Conservation (phyloP, 1,140 invertebrate species). For the Charaxes varanes region DNA sequence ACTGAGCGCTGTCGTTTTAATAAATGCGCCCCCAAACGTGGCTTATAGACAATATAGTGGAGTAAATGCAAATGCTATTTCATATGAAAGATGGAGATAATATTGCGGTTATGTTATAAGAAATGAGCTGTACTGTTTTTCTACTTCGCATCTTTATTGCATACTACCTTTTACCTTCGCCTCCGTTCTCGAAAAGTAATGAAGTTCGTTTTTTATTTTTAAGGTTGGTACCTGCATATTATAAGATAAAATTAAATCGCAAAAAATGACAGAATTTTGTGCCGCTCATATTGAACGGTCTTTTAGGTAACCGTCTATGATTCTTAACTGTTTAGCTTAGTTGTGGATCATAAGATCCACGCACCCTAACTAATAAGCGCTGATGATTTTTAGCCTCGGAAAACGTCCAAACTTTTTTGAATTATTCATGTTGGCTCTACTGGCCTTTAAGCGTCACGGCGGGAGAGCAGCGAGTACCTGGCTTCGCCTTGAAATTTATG, state of each 20-base stretch:
- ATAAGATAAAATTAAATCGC: background rate
- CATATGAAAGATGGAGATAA: slow-evolving; percentile 7
- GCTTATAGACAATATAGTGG: background rate
- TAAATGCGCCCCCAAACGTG: background rate
- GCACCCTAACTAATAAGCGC: too few relatives aligned
- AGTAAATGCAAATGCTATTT: slow-evolving; percentile 2
- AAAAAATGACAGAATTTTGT: background rate
- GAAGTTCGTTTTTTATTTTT: too few relatives aligned
- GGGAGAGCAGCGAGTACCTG: slow-evolving; percentile 9
- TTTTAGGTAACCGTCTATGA: too few relatives aligned
- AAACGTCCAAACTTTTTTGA: slow-evolving; percentile 15
- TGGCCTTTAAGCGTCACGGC: slow-evolving; percentile 13
- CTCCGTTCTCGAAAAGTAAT: too few relatives aligned
- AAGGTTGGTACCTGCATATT: background rate
- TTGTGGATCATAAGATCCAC: too few relatives aligned
- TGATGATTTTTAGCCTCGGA: too few relatives aligned
- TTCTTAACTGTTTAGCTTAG: slow-evolving; percentile 2
- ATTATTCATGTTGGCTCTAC: slow-evolving; percentile 8
- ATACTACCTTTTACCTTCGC: too few relatives aligned
- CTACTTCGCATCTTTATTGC: slow-evolving; percentile 4
- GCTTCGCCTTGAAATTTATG: slow-evolving; percentile 9
- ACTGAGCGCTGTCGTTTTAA: slow-evolving; percentile 1
- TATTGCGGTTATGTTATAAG: slow-evolving; percentile 8
- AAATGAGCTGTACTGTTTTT: background rate
- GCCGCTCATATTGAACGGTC: too few relatives aligned